Conservation (phyloP, 1,140 invertebrate species). For the Trichogramma pretiosum region DNA sequence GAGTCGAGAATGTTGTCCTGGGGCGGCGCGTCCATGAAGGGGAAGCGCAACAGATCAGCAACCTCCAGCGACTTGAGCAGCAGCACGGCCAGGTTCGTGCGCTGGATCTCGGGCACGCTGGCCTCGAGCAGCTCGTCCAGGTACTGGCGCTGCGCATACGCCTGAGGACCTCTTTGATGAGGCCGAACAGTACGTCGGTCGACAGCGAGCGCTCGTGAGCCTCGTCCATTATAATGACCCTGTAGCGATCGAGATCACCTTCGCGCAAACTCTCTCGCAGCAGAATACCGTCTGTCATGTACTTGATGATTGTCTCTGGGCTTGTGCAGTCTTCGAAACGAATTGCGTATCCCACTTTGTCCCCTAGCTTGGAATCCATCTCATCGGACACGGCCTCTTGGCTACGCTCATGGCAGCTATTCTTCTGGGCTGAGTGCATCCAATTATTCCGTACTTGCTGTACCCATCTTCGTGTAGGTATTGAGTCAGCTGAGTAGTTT, state of each 20-base stretch:
- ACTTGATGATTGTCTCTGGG: slow-evolving; percentile 84
- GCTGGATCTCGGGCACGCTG: slow-evolving; percentile 97
- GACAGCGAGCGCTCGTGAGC: slow-evolving; percentile 95
- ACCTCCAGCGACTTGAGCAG: slow-evolving; percentile 92
- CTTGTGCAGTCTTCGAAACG: slow-evolving; percentile 99
- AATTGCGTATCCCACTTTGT: slow-evolving; percentile 96
- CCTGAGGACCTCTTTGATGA: slow-evolving; percentile 84
- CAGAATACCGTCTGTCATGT: slow-evolving; percentile 99
- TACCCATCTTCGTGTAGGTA: slow-evolving; percentile 98
- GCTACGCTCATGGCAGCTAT: slow-evolving; percentile 99
- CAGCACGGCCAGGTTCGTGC: slow-evolving; percentile 94
- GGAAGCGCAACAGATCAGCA: slow-evolving; percentile 91
- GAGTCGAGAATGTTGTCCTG: slow-evolving; percentile 98
- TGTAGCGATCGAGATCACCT: slow-evolving; percentile 91
- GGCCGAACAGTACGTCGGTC: slow-evolving; percentile 96
- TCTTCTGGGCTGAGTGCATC: slow-evolving; percentile 87
- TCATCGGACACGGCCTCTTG: slow-evolving; percentile 97
- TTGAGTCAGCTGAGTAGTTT: slow-evolving; percentile 98
- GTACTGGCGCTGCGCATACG: slow-evolving; percentile 95
- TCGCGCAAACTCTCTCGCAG: slow-evolving; percentile 90
- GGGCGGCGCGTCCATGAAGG: slow-evolving; percentile 99
- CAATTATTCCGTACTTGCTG: slow-evolving; percentile 86
- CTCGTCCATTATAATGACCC: slow-evolving; percentile 98
- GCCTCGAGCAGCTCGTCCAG: slow-evolving; percentile 87
- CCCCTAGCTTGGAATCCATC: slow-evolving; percentile 82